Evolutionary conservation across 2,797 vertebrate species (phyloP), one percentile per base, ranked within the genome.

Genomic region (Ptychadena robeensis): DNA sequence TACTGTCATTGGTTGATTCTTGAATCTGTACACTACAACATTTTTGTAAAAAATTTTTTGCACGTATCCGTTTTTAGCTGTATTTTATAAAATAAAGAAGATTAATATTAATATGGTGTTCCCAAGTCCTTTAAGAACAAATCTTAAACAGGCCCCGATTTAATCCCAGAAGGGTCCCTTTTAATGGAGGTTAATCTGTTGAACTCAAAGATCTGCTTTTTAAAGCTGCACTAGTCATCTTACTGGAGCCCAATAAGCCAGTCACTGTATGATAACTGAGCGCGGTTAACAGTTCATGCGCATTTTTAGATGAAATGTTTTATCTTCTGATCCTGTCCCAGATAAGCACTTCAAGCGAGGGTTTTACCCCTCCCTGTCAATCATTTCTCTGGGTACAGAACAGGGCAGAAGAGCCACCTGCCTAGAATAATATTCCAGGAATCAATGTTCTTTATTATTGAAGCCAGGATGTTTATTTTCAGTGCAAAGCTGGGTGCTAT

Each of bases 401-500:
- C 69, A 73, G 86, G 35, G 48, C 73, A 81, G 82, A 80, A 40
- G 34, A 48, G 88, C 69, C 79, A 87, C 86, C 87, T 88, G 85
- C 85, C 87, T 71, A 71, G 35, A 80, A 53, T 82, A 88, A 86
- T 77, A 79, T 81, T 83, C 67, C 35, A 73, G 72, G 79, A 83
- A 86, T 86, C 64, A 65, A 74, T 38, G 1, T 0, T 30, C 44
- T 67, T 82, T 80, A 73, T 69, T 83, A 74, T 80, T 82, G 71
- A 1, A 9, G 85, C 67, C 30, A 30, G 6, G 1, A 15, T 65
- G 6, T 86, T 89, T 87, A 77, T 87, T 91, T 89, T 86, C 59
- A 18, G 79, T 74, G 85, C 75, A 59, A 82, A 82, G 44, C 12
- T 35, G 74, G 82, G 83, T 76, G 86, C 76, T 85, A 84, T 81